Conservation (phyloP, 2,888 invertebrate genomes). For the Morinoia aosen region DNA sequence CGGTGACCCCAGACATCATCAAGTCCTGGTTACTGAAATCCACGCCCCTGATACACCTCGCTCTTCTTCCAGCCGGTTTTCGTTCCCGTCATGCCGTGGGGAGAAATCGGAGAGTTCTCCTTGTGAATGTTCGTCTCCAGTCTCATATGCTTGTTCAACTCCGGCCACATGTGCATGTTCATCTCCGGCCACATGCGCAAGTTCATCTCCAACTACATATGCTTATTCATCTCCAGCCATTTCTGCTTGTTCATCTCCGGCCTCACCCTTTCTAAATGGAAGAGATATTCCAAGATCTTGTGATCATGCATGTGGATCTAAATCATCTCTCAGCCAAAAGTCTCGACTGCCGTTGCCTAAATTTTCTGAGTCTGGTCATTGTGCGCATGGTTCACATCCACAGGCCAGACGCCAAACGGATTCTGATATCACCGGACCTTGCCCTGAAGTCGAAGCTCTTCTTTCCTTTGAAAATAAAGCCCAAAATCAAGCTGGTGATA, state of each 20-base stretch:
- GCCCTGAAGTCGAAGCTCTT: neutral
- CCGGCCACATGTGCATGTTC: neutral
- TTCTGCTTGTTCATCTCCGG: neutral
- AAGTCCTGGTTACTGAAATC: slow-evolving; percentile 18
- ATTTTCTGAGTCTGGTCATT: neutral
- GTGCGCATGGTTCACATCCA: neutral
- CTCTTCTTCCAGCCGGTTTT: neutral
- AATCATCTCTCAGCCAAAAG: neutral
- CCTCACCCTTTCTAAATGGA: neutral
- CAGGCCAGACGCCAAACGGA: neutral
- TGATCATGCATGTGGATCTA: neutral
- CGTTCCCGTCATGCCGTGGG: neutral
- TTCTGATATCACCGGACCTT: neutral
- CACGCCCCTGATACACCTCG: neutral
- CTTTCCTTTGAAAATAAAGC: neutral
- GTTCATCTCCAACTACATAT: neutral
- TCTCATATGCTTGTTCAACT: neutral
- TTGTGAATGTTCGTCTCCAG: neutral
- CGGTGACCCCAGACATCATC: neutral
- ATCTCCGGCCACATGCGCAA: neutral
- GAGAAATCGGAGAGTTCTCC: neutral
- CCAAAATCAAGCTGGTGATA: neutral
- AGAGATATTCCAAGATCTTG: neutral
- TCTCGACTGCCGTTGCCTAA: neutral
- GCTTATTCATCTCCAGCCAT: neutral